Evolutionary conservation across 2,797 vertebrate species (phyloP), one percentile per base, ranked within the genome.

Genomic region (Pelobates cultripes): DNA sequence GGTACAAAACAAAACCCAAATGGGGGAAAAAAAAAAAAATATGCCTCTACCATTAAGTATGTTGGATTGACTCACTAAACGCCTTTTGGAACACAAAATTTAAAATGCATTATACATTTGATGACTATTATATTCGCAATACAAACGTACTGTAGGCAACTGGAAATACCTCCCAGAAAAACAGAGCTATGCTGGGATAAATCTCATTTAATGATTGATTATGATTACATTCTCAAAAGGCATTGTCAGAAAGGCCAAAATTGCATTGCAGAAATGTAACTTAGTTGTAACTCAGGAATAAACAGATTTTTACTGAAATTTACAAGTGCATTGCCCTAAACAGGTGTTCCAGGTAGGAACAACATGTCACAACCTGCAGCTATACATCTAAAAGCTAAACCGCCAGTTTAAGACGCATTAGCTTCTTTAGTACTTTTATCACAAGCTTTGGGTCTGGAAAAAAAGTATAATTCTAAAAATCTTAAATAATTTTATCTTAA

Each of bases 351-450:
- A 80, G 4, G 41, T 61, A 14, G 4, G 9, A 45, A 14, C 5
- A 7, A 9, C 42, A 15, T 44, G 68, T 41, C 42, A 70, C 68
- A 70, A 70, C 68, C 68, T 70, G 68, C 68, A 70, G 15, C 43
- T 3, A 70, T 44, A 45, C 68, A 5, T 70, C 14, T n/a, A 9
- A 68, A 68, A 68, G 66, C 41, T 4, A 43, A 40, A 7, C 61
- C 6, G n/a, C 55, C 15, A 64, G n/a, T 15, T 28, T 40, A 64
- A 40, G n/a, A 14, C 14, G 7, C 28, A 40, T 64, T 28, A 64
- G 61, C 61, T 64, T 64, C 10, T 10, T 2, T 10, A 9, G n/a
- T 28, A 40, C n/a, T 64, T 64, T 64, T n/a, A 64, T 64, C n/a
- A 64, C 61, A 64, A 28, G 6, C 61, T 64, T 7, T 7, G 7